Conservation (phyloP, 2,888 invertebrate genomes). For the Xylota segnis region DNA sequence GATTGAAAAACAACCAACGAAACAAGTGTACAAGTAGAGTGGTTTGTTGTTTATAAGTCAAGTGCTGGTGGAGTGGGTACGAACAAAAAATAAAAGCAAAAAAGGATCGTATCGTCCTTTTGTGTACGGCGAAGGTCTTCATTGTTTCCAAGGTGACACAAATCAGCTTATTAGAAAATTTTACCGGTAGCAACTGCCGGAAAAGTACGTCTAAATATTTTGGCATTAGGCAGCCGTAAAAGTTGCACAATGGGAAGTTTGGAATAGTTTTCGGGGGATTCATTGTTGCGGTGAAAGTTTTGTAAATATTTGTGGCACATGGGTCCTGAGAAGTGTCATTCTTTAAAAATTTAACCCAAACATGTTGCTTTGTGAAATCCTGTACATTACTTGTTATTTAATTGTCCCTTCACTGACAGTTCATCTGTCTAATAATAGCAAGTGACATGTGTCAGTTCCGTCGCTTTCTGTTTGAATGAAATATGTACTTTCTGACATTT, state of each 20-base stretch:
- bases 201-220: neutral
- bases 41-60: slow-evolving; percentile 35
- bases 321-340: too few species aligned
- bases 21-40: slow-evolving; percentile 35
- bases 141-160: slow-evolving; percentile 79
- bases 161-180: slow-evolving; percentile 76
- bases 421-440: too few species aligned
- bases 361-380: too few species aligned
- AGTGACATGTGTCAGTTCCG: too few species aligned
- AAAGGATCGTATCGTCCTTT: slow-evolving; percentile 8
- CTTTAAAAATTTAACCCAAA: too few species aligned
- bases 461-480: too few species aligned
- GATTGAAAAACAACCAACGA: neutral
- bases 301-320: too few species aligned
- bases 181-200: slow-evolving; percentile 3
- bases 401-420: too few species aligned
- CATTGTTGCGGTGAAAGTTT: too few species aligned
- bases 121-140: neutral
- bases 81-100: neutral
- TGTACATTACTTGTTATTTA: too few species aligned
- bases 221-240: slow-evolving; percentile 22
- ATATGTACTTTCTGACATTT: too few species aligned
- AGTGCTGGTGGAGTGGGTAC: slow-evolving; percentile 17
- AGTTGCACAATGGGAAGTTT: neutral
- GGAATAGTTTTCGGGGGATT: too few species aligned